Evolutionary conservation across 2,888 invertebrate species (phyloP).

Genomic region (Mythimna impura): DNA sequence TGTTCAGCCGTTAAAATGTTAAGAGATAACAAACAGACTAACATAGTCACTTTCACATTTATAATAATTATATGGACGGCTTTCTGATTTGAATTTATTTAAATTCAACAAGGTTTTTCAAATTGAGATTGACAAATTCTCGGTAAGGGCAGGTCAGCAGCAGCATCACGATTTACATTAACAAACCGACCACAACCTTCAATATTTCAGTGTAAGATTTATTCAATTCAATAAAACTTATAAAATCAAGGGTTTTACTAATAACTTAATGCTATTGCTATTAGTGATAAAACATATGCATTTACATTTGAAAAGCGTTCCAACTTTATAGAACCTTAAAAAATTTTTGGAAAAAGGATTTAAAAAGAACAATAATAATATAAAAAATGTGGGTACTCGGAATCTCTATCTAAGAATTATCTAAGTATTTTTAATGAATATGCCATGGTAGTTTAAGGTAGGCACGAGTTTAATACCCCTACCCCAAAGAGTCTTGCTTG

Average conservation of each 20-base stretch:
- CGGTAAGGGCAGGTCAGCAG: constrained; percentile 11
- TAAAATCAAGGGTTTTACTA: background rate
- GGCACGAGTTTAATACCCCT: background rate
- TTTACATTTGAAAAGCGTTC: too few relatives aligned
- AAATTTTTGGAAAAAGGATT: too few relatives aligned
- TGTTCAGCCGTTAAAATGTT: too few relatives aligned
- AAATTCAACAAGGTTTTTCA: constrained; percentile 1
- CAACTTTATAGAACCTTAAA: too few relatives aligned
- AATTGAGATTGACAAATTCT: constrained; percentile 39
- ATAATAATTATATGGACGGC: background rate
- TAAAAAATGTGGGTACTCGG: too few relatives aligned
- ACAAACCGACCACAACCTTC: constrained; percentile 20
- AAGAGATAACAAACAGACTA: too few relatives aligned
- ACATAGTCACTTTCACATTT: too few relatives aligned
- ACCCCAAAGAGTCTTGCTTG: constrained; percentile 14
- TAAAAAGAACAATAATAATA: too few relatives aligned
- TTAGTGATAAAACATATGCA: too few relatives aligned
- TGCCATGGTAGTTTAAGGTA: background rate
- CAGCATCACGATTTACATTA: background rate
- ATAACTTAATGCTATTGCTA: background rate
- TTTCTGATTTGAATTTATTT: background rate
- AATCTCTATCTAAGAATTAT: too few relatives aligned
- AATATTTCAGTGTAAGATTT: background rate
- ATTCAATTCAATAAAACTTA: background rate
- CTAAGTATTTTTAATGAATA: too few relatives aligned